These are phyloP conservation scores for Patagioenas fasciata DNA, from an alignment of 2,113 vertebrate genomes.

Conservation along the genomic window DNA sequence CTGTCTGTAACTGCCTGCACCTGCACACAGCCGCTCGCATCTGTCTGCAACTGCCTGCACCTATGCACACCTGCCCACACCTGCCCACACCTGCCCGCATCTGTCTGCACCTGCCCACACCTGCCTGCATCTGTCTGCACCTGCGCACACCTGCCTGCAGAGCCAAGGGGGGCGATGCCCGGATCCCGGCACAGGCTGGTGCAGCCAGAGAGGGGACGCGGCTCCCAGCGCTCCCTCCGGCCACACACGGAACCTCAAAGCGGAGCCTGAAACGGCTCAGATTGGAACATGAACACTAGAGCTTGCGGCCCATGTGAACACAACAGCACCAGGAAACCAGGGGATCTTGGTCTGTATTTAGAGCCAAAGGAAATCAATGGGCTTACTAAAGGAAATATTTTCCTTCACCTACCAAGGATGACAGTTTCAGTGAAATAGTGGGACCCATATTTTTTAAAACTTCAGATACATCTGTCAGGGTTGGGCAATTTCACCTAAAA, in stretches of 20 bases:
- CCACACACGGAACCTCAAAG: neutral
- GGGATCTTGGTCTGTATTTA: rapidly evolving
- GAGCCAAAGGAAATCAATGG: neutral
- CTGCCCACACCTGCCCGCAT: too few species aligned
- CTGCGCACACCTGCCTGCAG: too few species aligned
- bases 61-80: neutral
- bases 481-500: slow-evolving; percentile 38
- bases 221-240: neutral
- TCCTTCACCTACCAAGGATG: neutral
- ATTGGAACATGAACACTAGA: rapidly evolving
- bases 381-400: neutral
- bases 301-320: rapidly evolving
- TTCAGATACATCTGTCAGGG: slow-evolving; percentile 56
- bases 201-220: neutral
- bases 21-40: too few species aligned
- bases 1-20: too few species aligned
- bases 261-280: neutral
- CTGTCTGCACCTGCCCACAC: too few species aligned
- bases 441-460: slow-evolving; percentile 41
- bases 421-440: slow-evolving; percentile 19
- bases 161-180: too few species aligned
- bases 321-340: neutral
- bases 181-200: too few species aligned
- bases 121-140: neutral
- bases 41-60: neutral